Percentiles rank a stretch among this genome's conserved stretches.
Evolutionary conservation across 2,113 vertebrate species (phyloP).

Genomic region (Phaethornis superciliosus): DNA sequence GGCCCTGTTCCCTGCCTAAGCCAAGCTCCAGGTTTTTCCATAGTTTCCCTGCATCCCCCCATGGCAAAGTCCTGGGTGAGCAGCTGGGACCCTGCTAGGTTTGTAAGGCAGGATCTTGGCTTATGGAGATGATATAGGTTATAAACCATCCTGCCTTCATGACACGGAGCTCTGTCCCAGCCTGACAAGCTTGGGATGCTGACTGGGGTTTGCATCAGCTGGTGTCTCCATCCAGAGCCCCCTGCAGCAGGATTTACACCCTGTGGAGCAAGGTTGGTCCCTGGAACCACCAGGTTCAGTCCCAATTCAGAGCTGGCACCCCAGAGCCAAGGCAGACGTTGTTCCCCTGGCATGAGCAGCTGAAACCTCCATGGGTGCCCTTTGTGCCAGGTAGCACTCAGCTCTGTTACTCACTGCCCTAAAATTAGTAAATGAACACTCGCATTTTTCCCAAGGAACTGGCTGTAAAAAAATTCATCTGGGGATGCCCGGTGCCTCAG

Average conservation of each 20-base stretch:
- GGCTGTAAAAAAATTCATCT: not conserved
- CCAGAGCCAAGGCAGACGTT: accelerated
- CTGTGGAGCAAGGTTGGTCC: not conserved
- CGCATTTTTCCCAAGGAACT: slow-evolving; percentile 3
- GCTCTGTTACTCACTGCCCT: not conserved
- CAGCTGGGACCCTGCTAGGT: not conserved
- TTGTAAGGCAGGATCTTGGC: not conserved
- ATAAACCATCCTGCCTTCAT: not conserved
- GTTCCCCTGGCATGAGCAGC: not conserved
- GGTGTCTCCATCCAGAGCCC: not conserved
- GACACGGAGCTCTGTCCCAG: accelerated
- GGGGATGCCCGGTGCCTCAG: not conserved
- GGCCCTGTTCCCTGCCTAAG: not conserved
- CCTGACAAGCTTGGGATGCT: not conserved
- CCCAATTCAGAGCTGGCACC: not conserved
- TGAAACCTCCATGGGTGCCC: not conserved
- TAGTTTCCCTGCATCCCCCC: not conserved
- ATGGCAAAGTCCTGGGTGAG: not conserved
- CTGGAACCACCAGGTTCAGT: not conserved
- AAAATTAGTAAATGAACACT: slow-evolving; percentile 46
- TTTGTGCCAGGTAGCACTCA: not conserved
- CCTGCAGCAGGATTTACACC: not conserved
- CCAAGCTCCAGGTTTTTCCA: not conserved
- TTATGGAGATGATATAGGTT: not conserved
- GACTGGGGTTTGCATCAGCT: not conserved